A percentile compares a stretch with the other conserved stretches of the same genome.
Evolutionary conservation across 2,888 invertebrate species (phyloP).

Genomic region (Atrina japonica): DNA sequence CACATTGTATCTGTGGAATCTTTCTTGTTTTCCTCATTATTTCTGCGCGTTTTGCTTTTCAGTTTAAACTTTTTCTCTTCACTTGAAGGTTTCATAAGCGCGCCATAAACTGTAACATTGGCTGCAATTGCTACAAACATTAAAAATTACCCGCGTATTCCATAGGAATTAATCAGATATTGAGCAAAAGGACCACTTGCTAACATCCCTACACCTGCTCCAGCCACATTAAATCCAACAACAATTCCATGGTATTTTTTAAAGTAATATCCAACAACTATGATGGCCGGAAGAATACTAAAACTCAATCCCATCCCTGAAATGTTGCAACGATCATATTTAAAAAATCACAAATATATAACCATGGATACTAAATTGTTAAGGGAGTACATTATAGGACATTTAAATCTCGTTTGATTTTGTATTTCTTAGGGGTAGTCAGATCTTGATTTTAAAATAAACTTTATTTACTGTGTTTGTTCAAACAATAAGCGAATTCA

Average conservation of each 20-base stretch:
- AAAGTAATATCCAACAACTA: constrained; percentile 35
- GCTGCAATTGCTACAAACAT: constrained; percentile 27
- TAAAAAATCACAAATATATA: background rate
- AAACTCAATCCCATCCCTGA: constrained; percentile 31
- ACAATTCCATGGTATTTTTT: constrained; percentile 35
- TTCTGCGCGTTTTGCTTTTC: background rate
- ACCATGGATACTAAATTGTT: background rate
- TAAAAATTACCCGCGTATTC: constrained; percentile 26
- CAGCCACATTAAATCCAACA: constrained; percentile 27
- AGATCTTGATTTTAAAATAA: no score
- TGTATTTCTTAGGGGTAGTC: no score
- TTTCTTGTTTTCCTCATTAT: background rate
- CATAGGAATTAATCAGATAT: constrained; percentile 27
- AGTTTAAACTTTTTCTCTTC: constrained; percentile 23
- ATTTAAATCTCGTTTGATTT: no score
- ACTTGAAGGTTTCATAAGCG: constrained; percentile 34
- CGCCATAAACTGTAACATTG: constrained; percentile 25
- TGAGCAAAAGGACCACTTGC: constrained; percentile 35
- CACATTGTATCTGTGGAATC: background rate
- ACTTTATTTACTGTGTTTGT: no score
- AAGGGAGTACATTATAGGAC: no score
- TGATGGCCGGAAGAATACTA: constrained; percentile 11
- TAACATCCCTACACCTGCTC: constrained; percentile 34
- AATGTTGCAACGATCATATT: background rate
- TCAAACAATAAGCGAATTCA: no score